phyloP scores from a whole-genome alignment of 2,888 invertebrate species.

The Drosophila fulvimacula region DNA sequence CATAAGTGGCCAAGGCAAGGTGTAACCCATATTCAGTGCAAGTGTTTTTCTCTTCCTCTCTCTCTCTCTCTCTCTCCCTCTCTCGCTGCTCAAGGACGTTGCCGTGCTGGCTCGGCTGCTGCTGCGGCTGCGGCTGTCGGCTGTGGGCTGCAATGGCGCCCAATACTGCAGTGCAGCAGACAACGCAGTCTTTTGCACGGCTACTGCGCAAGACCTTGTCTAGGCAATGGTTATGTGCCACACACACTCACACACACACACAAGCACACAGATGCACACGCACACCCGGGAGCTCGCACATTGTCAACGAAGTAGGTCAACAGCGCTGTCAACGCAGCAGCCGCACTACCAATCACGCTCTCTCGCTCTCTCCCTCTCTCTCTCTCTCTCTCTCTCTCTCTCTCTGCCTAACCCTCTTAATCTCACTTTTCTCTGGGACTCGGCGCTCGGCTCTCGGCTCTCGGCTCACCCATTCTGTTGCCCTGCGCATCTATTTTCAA shows the following conservation, averaged over 20 bases:
- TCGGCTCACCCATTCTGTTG: conserved; percentile 13
- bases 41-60: conserved; percentile 30
- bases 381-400: conserved; percentile 7
- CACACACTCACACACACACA: conserved; percentile 19
- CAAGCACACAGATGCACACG: conserved; percentile 27
- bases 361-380: conserved; percentile 1
- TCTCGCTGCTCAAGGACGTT: conserved; percentile 76
- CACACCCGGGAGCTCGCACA: conserved; percentile 46
- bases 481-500: conserved; percentile 47
- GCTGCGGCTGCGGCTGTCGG: conserved; percentile 32
- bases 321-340: conserved; percentile 51
- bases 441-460: conserved; percentile 18
- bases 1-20: conserved; percentile 49
- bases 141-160: conserved; percentile 57
- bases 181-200: conserved; percentile 43
- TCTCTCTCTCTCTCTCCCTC: neutral
- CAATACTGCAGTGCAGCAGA: conserved; percentile 60
- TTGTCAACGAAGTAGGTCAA: conserved; percentile 74
- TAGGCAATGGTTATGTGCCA: conserved; percentile 35
- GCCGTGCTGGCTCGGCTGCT: conserved; percentile 24
- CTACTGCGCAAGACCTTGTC: conserved; percentile 75
- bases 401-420: neutral
- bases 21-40: conserved; percentile 59
- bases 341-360: conserved; percentile 12
- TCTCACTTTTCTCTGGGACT: conserved; percentile 6